Base-by-base conservation (phyloP, 2,888 invertebrate genomes). In the Ctena decussata region DNA sequence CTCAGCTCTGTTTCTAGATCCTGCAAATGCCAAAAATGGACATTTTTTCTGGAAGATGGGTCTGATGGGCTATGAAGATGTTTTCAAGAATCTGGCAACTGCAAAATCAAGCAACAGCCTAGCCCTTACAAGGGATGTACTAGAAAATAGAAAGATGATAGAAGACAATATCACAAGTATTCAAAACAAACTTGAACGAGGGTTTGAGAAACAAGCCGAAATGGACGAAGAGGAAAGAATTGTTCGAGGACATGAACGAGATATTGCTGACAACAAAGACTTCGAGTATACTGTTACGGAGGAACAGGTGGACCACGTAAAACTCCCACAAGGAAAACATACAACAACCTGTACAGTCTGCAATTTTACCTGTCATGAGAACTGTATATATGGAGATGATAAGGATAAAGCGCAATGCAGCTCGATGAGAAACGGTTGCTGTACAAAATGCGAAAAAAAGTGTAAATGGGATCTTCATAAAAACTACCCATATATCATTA, bases 281-380 rank as follows among this genome's bases (percentile, higher is more conserved):
- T 92, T 91, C 77, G 65, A 32, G 30, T 87, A 89, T 69, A 65
- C 74, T 21, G 87, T 91, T 1, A 82, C 86, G n/a, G 91, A 90
- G 73, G 83, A 83, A 8, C 71, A 87, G 15, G 86, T 83, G 12
- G 32, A 37, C 0, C 72, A 85, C 32, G 80, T 81, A 53, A 69
- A 77, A 2, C 49, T 89, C 0, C 70, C 76, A 15, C 65, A 73
- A 2, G 87, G 88, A n/a, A 35, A 82, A 24, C 76, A 86, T 74
- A 87, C 91, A 1, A 93, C 92, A 0, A 93, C 93, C 76, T 93
- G 93, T 65, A 73, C 84, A 0, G 78, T 49, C 11, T 93, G 92
- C 39, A 86, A 90, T 76, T 65, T 72, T 21, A 93, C 93, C 0
- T 93, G 93, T 46, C 93, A 93, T 76, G 71, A 78, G 24, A 81